These are phyloP conservation scores for Ovibos moschatus DNA, from an alignment of 2,113 vertebrate genomes.

Conservation along the genomic window DNA sequence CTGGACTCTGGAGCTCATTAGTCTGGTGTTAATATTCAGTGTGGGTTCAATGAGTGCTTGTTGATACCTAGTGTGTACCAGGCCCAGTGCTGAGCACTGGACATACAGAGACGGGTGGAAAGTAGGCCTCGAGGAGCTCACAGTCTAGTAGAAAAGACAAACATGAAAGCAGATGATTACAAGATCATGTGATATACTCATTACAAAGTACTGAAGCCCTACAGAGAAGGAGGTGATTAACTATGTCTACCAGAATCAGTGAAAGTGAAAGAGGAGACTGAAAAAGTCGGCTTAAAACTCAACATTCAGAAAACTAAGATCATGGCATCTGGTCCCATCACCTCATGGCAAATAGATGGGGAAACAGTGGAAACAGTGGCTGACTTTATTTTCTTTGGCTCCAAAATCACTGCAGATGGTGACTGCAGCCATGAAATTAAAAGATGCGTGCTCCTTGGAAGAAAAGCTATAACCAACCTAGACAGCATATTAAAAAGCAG, in stretches of 20 bases:
- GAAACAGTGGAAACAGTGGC: background rate
- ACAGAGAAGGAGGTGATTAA: background rate
- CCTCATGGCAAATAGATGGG: background rate
- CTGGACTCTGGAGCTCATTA: background rate
- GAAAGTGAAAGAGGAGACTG: background rate
- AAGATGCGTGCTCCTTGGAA: background rate
- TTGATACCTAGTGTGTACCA: background rate
- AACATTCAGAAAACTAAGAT: background rate
- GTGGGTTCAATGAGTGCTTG: background rate
- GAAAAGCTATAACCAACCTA: background rate
- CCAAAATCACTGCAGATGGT: background rate
- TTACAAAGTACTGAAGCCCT: constrained; percentile 10
- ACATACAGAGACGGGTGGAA: background rate
- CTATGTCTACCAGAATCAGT: background rate
- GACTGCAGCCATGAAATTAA: background rate
- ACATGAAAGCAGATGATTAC: background rate
- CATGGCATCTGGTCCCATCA: background rate
- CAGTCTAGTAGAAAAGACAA: background rate
- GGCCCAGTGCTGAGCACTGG: background rate
- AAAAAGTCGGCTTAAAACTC: background rate
- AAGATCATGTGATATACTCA: background rate
- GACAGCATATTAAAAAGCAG: background rate
- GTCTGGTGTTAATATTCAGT: background rate
- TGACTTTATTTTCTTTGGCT: background rate
- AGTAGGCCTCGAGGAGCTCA: background rate